Evolutionary conservation across 1,140 invertebrate genomes (phyloP), one percentile per base, ranked within the genome.

Genomic region (Sminthurides bifidus): DNA sequence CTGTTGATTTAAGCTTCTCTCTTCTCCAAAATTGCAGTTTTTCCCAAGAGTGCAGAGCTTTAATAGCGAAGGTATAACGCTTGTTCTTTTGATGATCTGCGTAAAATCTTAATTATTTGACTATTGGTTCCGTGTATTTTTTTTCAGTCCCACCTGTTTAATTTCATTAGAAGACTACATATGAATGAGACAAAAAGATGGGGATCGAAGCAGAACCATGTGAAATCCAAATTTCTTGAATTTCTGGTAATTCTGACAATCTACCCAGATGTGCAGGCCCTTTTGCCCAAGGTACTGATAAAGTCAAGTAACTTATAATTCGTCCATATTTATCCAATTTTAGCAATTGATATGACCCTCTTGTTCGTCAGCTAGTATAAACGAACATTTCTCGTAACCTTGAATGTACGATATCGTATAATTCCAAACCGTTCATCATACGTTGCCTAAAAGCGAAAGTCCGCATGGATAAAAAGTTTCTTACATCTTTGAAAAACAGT

Each of bases 231-330:
- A 8, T 64, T 43, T 49, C 19, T 64, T 5, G 33, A 55, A 2
- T 60, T 58, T 37, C 27, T 64, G 4, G 41, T 55, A n/a, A 52
- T 60, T 14, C 8, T 56, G 1, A 45, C 56, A 10, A 24, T 56
- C n/a, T 26, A 64, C 33, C 24, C 52, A 10, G 62, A 64, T 29
- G 41, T 61, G 29, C 62, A 64, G 61, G 31, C 35, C 1, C 41
- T 40, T 14, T 15, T 64, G 17, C 31, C 62, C 17, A 64, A 64
- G 50, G 62, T 64, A 50, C n/a, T n/a, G n/a, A n/a, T n/a, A n/a
- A n/a, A n/a, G n/a, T n/a, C n/a, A n/a, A n/a, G n/a, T n/a, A n/a
- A n/a, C n/a, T n/a, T n/a, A n/a, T n/a, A n/a, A n/a, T n/a, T n/a
- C n/a, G n/a, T n/a, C n/a, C n/a, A n/a, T n/a, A n/a, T n/a, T n/a